A percentile compares a stretch with the other conserved stretches of the same genome.
Evolutionary conservation across 2,113 vertebrate genomes (phyloP).

Genomic region (Cyprinus carpio): DNA sequence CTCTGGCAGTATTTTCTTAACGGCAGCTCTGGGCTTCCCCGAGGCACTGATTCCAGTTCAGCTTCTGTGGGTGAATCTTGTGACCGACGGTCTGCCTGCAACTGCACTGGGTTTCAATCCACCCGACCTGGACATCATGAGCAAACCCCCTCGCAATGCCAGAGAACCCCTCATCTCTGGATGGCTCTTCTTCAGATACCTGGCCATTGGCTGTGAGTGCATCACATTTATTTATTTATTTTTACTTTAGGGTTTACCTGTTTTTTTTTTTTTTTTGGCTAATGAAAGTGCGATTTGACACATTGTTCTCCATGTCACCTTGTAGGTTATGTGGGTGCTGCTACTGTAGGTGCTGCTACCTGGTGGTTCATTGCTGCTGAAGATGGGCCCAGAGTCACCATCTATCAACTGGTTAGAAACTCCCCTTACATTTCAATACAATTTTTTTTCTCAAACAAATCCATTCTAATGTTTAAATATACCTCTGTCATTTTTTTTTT

Average conservation of each 20-base stretch:
- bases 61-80: constrained; percentile 96
- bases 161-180: constrained; percentile 96
- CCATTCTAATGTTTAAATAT: neutral
- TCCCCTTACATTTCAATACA: neutral
- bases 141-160: constrained; percentile 92
- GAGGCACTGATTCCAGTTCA: constrained; percentile 98
- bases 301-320: neutral
- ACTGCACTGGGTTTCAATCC: constrained; percentile 98
- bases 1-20: constrained; percentile 90
- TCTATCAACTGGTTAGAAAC: constrained; percentile 89
- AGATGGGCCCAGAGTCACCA: constrained; percentile 90
- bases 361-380: constrained; percentile 99
- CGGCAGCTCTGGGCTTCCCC: constrained; percentile 94
- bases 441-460: neutral
- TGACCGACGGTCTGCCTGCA: constrained; percentile 94
- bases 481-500: neutral
- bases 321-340: constrained; percentile 93
- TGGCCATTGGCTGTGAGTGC: constrained; percentile 94
- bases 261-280: neutral
- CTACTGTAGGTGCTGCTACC: constrained; percentile 93
- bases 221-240: neutral
- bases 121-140: constrained; percentile 97
- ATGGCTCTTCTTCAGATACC: constrained; percentile 99
- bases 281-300: neutral
- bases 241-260: no score